Evolutionary conservation across 2,888 invertebrate species (phyloP), one percentile per base, ranked within the genome.

Genomic region (Cryptus viduatorius): DNA sequence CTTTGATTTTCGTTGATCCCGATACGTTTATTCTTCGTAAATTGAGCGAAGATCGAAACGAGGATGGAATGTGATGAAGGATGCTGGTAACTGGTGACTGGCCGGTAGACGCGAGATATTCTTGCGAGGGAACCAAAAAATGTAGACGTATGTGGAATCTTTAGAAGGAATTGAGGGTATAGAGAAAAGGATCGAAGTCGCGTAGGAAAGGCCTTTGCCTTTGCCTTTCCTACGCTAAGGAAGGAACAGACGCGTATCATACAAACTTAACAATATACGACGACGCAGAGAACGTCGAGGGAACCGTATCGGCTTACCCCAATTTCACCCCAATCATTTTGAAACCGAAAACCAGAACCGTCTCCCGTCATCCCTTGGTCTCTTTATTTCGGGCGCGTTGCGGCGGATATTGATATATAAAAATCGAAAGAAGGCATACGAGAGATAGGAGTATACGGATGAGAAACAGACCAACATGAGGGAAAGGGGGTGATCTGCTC

Each of bases 321-420:
- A 93, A 93, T 93, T 93, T 92, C 89, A 92, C 91, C 92, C 92
- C 93, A 93, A 93, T 93, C 93, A 93, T 92, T 92, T 91, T 92
- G 93, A 93, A 93, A 93, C 92, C 90, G 87, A 90, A 93, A 91
- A 93, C 92, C 91, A 61, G 84, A 84, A 84, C 79, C 86, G 72
- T 82, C 82, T 80, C 79, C 68, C 77, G 67, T 79, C 75, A 4
- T 86, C 83, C 56, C 44, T 44, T 71, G 75, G 76, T 68, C 67
- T 87, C 88, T 89, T 90, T 90, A 88, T 87, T 79, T 82, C 59
- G 59, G 24, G 19, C 67, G 42, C 79, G 75, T 71, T 82, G 88
- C 89, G 80, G 84, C 89, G 89, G 92, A 91, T 91, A 91, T 90
- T 89, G 92, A 92, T 91, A 91, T 87, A 89, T 86, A 88, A 85